These are phyloP conservation scores for Silurus meridionalis DNA, from an alignment of 2,113 vertebrate species.

Conservation along the genomic window DNA sequence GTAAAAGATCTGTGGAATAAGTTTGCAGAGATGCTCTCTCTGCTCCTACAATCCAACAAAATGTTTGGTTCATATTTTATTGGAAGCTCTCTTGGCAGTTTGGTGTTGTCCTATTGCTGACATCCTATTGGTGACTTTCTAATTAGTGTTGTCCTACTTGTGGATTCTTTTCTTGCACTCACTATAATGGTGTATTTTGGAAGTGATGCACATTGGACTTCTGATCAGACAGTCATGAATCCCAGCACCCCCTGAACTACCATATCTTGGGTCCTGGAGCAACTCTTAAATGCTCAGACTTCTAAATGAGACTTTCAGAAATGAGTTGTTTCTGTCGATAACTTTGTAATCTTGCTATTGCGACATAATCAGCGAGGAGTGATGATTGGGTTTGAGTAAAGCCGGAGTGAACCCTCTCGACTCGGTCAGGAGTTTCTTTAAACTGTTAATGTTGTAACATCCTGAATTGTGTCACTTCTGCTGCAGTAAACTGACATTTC, in stretches of 20 bases:
- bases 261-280: too few species aligned
- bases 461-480: conserved; percentile 7
- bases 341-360: too few species aligned
- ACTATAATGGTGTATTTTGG: neutral
- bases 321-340: too few species aligned
- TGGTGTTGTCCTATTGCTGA: neutral
- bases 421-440: neutral
- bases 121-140: neutral
- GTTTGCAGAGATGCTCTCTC: neutral
- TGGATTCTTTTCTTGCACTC: too few species aligned
- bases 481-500: neutral
- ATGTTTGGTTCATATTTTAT: too few species aligned
- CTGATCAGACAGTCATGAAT: too few species aligned
- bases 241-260: too few species aligned
- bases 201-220: neutral
- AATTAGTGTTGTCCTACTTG: neutral
- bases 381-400: too few species aligned
- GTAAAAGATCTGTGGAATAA: neutral
- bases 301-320: too few species aligned
- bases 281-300: too few species aligned
- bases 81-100: neutral
- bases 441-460: conserved; percentile 22
- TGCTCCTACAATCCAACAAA: too few species aligned
- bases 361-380: too few species aligned
- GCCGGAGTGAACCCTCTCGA: neutral